These are phyloP conservation scores for Epinotia ramella DNA, from an alignment of 2,888 invertebrate genomes.

Conservation along the genomic window DNA sequence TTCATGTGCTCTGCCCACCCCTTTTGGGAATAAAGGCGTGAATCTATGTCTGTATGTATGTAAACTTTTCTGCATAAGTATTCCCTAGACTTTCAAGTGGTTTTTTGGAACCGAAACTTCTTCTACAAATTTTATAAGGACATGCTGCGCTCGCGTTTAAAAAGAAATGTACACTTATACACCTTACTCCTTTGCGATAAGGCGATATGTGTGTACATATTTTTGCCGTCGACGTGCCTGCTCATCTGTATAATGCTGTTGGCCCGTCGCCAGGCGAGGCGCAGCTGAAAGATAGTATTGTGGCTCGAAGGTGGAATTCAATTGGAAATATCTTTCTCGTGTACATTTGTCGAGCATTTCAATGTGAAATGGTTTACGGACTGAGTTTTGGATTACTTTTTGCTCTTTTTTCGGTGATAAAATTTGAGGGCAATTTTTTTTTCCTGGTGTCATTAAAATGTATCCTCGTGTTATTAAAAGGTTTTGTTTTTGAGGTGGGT, in stretches of 20 bases:
- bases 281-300: conserved; percentile 24
- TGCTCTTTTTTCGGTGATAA: too few relatives aligned
- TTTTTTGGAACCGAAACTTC: conserved; percentile 3
- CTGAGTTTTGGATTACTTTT: too few relatives aligned
- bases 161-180: too few relatives aligned
- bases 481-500: too few relatives aligned
- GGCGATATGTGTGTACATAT: background rate
- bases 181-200: too few relatives aligned
- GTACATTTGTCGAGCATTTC: conserved; percentile 13
- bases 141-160: background rate
- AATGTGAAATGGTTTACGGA: background rate
- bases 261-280: conserved; percentile 7
- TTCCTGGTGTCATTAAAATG: too few relatives aligned
- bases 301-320: conserved; percentile 12
- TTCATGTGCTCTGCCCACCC: too few relatives aligned
- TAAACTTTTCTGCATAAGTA: background rate
- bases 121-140: conserved; percentile 5
- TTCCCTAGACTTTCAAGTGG: conserved; percentile 7
- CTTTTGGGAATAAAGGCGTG: too few relatives aligned
- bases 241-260: conserved; percentile 28
- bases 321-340: conserved; percentile 15
- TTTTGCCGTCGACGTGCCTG: background rate
- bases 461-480: too few relatives aligned
- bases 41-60: too few relatives aligned
- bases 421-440: too few relatives aligned